Evolutionary conservation across 2,113 vertebrate genomes (phyloP), one percentile per base, ranked within the genome.

Genomic region (Gracilinanus agilis): DNA sequence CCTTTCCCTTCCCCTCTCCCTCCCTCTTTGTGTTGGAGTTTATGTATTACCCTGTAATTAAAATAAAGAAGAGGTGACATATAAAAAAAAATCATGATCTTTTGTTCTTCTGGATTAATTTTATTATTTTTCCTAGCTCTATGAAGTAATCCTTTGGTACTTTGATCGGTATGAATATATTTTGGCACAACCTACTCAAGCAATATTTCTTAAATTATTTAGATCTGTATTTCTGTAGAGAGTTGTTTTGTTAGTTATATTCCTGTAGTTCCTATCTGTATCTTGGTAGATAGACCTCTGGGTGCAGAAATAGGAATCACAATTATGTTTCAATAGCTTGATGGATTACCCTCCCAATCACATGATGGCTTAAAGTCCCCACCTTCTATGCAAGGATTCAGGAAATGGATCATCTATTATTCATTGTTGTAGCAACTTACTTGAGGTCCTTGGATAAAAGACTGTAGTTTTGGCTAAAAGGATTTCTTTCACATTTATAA

Each of bases 1-100:
- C 49, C 49, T n/a, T n/a, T n/a, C n/a, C n/a, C 55, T 56, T 27
- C 94, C 55, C 23, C 49, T 24, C 55, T 83, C 55, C 27, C 55
- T 49, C 49, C 44, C 75, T 27, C 91, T 97, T 44, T 44, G 97
- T 98, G 97, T 98, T 97, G 97, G 97, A 98, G 97, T 98, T 98
- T 89, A 97, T 97, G 97, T n/a, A 95, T 98, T 13, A 49, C 97
- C 97, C 94, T 97, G 88, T 89, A 24, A 95, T 97, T 95, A 95
- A 58, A 90, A 24, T 91, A 55, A 23, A 95, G 98, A 90, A 53
- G 61, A 98, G 97, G 98, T 97, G 97, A 96, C 93, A 3, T 93
- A 49, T 49, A 49, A 49, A 2, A 49, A 49, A 49, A 83, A 40
- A 83, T 83, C 16, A 40, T 40, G 67, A 83, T 8, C n/a, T 75